These are phyloP conservation scores for Sycophaga agraensis DNA, from an alignment of 1,140 invertebrate species.

Conservation along the genomic window DNA sequence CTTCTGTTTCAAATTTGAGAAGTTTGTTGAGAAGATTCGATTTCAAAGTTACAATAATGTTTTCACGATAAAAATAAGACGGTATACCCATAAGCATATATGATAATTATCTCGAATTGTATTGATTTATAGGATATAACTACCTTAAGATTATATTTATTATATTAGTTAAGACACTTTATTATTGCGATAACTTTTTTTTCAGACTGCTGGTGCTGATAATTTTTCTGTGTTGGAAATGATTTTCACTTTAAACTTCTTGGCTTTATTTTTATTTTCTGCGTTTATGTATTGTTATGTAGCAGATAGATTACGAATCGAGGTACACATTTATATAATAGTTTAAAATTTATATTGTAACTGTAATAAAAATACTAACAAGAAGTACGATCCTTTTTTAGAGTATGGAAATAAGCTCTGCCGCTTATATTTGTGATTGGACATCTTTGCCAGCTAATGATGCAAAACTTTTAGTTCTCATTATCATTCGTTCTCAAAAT, in stretches of 20 bases:
- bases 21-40: too few species aligned
- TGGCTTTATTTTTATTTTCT: constrained; percentile 24
- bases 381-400: too few species aligned
- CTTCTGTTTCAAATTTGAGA: too few species aligned
- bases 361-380: too few species aligned
- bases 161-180: too few species aligned
- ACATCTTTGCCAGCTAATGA: constrained; percentile 6
- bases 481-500: constrained; percentile 39
- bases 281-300: constrained; percentile 21
- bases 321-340: constrained; percentile 1
- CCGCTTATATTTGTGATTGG: constrained; percentile 25
- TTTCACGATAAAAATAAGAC: too few species aligned
- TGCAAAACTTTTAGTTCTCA: constrained; percentile 24
- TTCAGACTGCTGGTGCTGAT: constrained; percentile 10
- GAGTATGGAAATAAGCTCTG: constrained; percentile 23
- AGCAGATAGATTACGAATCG: constrained; percentile 8
- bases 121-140: too few species aligned
- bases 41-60: too few species aligned
- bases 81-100: too few species aligned
- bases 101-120: too few species aligned
- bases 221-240: constrained; percentile 6
- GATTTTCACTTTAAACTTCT: constrained; percentile 22
- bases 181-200: too few species aligned
- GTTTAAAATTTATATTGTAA: not conserved
- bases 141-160: too few species aligned